Conservation (phyloP, 2,113 vertebrate species). For the Bucco capensis region DNA sequence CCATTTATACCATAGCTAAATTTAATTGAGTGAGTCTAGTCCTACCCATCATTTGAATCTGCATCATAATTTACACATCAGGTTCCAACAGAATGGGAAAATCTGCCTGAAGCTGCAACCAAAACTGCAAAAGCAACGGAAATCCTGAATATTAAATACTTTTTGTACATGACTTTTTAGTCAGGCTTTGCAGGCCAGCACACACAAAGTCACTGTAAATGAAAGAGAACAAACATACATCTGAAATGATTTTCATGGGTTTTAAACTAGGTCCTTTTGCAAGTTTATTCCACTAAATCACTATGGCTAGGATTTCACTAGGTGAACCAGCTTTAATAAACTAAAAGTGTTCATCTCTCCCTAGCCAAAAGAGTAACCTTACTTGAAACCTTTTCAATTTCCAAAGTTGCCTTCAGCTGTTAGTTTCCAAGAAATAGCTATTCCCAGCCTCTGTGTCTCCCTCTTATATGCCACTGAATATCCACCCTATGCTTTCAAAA, state of each 20-base stretch:
- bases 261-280: constrained; percentile 43
- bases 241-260: constrained; percentile 48
- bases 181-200: constrained; percentile 34
- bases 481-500: constrained; percentile 38
- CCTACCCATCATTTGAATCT: constrained; percentile 3
- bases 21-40: not conserved
- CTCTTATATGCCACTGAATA: constrained; percentile 44
- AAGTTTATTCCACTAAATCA: constrained; percentile 49
- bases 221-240: constrained; percentile 35
- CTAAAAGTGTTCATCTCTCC: constrained; percentile 59
- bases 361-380: constrained; percentile 49
- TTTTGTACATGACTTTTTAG: not conserved
- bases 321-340: constrained; percentile 56
- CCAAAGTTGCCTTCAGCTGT: constrained; percentile 38
- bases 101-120: constrained; percentile 2
- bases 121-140: constrained; percentile 23
- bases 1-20: not conserved
- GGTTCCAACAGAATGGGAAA: constrained; percentile 10
- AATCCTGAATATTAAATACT: constrained; percentile 1
- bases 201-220: constrained; percentile 21
- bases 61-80: not conserved
- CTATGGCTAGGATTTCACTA: constrained; percentile 7
- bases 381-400: constrained; percentile 49
- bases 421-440: constrained; percentile 57
- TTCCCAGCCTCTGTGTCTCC: not conserved